Conservation (phyloP, 2,888 invertebrate species). For the Phasia obesa region DNA sequence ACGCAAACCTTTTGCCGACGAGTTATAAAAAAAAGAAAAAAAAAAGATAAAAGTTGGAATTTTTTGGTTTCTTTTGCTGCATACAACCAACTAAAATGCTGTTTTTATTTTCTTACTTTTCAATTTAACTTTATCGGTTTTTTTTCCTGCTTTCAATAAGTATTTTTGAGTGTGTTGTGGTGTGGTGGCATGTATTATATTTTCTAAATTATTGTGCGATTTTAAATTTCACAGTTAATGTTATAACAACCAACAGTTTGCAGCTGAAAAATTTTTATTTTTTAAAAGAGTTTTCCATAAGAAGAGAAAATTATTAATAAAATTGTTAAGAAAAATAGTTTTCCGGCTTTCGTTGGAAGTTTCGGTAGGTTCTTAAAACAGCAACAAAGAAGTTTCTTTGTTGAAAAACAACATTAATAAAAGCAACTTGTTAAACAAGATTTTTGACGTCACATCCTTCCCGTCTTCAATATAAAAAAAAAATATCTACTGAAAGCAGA, state of each 20-base stretch:
- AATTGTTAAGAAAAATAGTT: background rate
- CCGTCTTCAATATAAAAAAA: constrained; percentile 55
- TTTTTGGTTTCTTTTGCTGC: constrained; percentile 45
- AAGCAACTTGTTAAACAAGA: constrained; percentile 68
- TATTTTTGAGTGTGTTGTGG: background rate
- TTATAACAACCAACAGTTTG: constrained; percentile 17
- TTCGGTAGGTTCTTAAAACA: constrained; percentile 24
- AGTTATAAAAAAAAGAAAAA: constrained; percentile 28
- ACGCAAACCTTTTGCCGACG: constrained; percentile 47
- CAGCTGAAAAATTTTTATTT: background rate
- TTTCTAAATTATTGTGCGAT: constrained; percentile 23
- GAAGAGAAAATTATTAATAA: background rate
- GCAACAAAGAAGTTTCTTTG: no score
- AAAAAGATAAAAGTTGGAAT: constrained; percentile 33
- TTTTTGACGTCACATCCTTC: constrained; percentile 68
- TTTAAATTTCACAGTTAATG: constrained; percentile 16
- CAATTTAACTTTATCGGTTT: constrained; percentile 48
- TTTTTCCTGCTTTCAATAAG: constrained; percentile 38
- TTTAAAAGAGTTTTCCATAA: background rate
- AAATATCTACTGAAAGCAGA: constrained; percentile 13
- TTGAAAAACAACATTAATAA: constrained; percentile 1
- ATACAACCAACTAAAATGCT: constrained; percentile 15
- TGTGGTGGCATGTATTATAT: constrained; percentile 7
- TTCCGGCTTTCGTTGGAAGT: constrained; percentile 24
- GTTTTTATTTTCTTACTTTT: constrained; percentile 31